phyloP scores from a whole-genome alignment of 2,113 vertebrate species.

The Ia io region DNA sequence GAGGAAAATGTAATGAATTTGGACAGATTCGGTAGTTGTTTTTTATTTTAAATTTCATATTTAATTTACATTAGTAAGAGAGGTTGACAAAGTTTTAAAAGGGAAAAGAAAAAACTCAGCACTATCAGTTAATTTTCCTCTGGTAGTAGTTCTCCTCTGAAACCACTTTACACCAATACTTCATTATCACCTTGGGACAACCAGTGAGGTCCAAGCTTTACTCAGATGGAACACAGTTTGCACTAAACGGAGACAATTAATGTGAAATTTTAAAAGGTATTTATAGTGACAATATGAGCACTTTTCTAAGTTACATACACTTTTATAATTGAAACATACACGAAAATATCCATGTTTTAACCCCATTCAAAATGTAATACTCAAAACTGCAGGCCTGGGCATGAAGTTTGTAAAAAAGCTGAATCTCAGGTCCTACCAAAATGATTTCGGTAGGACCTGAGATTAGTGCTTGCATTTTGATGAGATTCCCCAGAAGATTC shows the following conservation, averaged over 20 bases:
- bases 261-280: background rate
- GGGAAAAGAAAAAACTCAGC: background rate
- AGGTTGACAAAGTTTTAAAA: background rate
- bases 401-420: background rate
- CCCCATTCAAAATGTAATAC: background rate
- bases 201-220: background rate
- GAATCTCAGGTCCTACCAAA: background rate
- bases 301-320: background rate
- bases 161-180: background rate
- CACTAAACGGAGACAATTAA: background rate
- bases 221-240: background rate
- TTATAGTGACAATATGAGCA: background rate
- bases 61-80: background rate
- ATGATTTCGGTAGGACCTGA: background rate
- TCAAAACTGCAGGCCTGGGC: background rate
- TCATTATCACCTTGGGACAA: background rate
- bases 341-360: background rate
- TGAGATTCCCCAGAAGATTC: background rate
- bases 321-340: constrained; percentile 13
- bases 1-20: background rate
- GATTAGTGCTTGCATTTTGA: background rate
- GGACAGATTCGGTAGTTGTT: background rate
- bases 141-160: background rate
- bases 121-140: background rate
- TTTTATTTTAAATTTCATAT: constrained; percentile 24